These are phyloP conservation scores for Trematomus loennbergii DNA, from an alignment of 2,113 vertebrate species.

Conservation along the genomic window DNA sequence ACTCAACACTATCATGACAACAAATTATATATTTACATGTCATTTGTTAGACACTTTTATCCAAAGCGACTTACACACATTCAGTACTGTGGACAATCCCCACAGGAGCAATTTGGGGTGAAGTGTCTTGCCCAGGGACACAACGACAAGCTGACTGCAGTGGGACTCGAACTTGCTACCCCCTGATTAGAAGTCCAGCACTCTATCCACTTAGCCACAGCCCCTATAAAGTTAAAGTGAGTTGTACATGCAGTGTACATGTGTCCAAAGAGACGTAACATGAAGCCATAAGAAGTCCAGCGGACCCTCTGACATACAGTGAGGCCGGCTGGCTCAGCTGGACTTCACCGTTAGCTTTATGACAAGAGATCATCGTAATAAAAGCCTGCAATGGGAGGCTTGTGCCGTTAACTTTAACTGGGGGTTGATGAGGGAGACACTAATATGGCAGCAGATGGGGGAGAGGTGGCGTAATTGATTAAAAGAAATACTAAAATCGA, in stretches of 20 bases:
- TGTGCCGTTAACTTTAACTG: constrained; percentile 71
- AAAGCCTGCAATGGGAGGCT: constrained; percentile 53
- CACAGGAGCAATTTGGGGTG: too few species aligned
- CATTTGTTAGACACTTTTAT: too few species aligned
- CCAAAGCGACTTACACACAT: too few species aligned
- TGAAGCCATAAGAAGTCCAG: constrained; percentile 19
- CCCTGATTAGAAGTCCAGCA: too few species aligned
- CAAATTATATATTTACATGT: too few species aligned
- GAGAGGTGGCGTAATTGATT: constrained; percentile 76
- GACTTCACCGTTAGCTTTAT: constrained; percentile 57
- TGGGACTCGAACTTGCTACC: too few species aligned
- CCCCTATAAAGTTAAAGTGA: too few species aligned
- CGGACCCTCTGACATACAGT: not conserved
- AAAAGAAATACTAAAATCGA: constrained; percentile 78
- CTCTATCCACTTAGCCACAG: too few species aligned
- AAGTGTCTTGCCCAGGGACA: too few species aligned
- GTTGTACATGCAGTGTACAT: constrained; percentile 7
- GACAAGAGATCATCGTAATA: constrained; percentile 61
- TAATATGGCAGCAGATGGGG: constrained; percentile 76
- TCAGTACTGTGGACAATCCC: too few species aligned
- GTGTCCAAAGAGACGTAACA: constrained; percentile 24
- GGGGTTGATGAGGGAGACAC: constrained; percentile 71
- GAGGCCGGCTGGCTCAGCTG: constrained; percentile 23
- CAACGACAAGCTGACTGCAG: too few species aligned
- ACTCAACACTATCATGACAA: not conserved